Evolutionary conservation across 1,140 invertebrate species (phyloP).

Genomic region (Drosophila ohnishii): DNA sequence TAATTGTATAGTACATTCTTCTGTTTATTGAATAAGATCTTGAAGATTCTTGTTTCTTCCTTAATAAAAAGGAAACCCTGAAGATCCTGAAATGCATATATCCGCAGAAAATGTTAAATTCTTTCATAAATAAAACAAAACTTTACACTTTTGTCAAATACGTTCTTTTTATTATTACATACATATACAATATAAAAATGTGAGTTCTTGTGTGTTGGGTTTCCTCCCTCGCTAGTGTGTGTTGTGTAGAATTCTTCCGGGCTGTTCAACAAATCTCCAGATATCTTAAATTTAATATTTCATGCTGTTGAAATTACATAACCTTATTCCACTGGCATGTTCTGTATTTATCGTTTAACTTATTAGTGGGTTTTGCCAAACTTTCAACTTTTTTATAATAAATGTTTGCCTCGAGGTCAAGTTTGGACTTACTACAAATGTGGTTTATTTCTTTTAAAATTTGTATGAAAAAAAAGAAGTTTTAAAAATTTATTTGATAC

Average conservation of each 20-base stretch:
- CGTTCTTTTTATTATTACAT: slow-evolving; percentile 53
- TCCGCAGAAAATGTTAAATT: not conserved
- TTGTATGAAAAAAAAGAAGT: not conserved
- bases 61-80: no score
- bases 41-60: no score
- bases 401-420: not conserved
- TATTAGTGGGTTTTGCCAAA: not conserved
- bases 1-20: no score
- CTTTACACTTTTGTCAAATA: slow-evolving; percentile 67
- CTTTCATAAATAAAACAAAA: slow-evolving; percentile 44
- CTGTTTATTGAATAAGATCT: no score
- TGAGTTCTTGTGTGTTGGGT: slow-evolving; percentile 52
- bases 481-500: no score
- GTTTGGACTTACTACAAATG: no score
- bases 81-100: no score
- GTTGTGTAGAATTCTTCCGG: slow-evolving; percentile 34
- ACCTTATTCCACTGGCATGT: not conserved
- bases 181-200: slow-evolving; percentile 66
- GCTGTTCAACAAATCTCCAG: slow-evolving; percentile 14
- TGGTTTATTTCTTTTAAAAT: not conserved
- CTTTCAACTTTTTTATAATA: not conserved
- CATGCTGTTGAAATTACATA: not conserved
- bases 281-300: not conserved
- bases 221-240: slow-evolving; percentile 40
- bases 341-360: not conserved